phyloP scores from a whole-genome alignment of 2,888 invertebrate species.

The Cactoblastis cactorum region DNA sequence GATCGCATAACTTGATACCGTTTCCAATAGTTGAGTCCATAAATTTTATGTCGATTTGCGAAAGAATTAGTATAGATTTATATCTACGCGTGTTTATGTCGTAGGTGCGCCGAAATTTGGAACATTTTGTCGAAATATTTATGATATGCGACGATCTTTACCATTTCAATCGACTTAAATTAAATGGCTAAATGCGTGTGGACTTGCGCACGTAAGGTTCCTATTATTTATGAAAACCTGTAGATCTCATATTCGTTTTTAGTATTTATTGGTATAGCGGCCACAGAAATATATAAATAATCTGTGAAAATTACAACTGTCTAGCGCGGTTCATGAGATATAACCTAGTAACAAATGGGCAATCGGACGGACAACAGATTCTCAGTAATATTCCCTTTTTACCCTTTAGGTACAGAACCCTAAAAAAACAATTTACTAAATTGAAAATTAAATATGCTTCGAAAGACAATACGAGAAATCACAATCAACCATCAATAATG shows the following conservation, averaged over 20 bases:
- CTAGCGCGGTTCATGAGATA: too few species aligned
- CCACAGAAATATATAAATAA: too few species aligned
- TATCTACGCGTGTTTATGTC: constrained; percentile 8
- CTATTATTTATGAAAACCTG: too few species aligned
- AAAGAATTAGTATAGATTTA: constrained; percentile 11
- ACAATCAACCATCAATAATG: constrained; percentile 2
- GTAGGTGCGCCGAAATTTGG: not conserved
- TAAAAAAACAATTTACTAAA: not conserved
- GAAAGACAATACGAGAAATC: constrained; percentile 1
- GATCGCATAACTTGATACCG: constrained; percentile 1
- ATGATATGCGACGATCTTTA: not conserved
- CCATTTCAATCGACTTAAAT: not conserved
- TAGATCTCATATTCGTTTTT: too few species aligned
- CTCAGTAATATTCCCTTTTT: too few species aligned
- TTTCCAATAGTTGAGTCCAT: constrained; percentile 3
- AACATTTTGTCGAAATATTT: not conserved
- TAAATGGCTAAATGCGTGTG: too few species aligned
- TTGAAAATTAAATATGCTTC: not conserved
- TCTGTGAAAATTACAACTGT: too few species aligned
- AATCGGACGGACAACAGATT: too few species aligned
- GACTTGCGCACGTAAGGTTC: too few species aligned
- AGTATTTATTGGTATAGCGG: too few species aligned
- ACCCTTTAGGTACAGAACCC: too few species aligned
- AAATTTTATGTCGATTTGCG: constrained; percentile 10
- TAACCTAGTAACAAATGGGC: too few species aligned